Evolutionary conservation across 35 echinoderm and acorn worm species (phyloP).

Genomic region (Apostichopus californicus): DNA sequence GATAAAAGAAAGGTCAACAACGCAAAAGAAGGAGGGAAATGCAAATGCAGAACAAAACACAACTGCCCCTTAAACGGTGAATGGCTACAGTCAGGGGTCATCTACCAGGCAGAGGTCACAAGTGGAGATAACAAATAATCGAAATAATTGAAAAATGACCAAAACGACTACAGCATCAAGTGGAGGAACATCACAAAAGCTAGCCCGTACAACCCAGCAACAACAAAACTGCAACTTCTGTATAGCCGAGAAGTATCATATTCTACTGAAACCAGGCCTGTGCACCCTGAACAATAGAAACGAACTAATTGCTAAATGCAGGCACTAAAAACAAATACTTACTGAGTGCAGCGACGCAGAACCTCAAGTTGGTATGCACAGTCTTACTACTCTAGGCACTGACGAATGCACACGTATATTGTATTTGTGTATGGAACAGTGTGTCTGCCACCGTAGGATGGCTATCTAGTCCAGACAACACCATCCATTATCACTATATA

Average conservation of each 20-base stretch:
- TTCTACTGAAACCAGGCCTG: not conserved
- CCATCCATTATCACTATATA: not conserved
- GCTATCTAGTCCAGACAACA: too few species aligned
- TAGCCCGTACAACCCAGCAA: constrained; percentile 13
- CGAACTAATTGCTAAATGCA: not conserved
- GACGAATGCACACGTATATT: not conserved
- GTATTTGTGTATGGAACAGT: not conserved
- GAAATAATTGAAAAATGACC: not conserved
- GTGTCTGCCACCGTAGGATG: not conserved
- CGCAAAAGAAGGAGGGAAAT: constrained; percentile 18
- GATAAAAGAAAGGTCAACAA: not conserved
- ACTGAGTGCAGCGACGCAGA: not conserved
- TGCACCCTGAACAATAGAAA: not conserved
- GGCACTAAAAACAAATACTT: not conserved
- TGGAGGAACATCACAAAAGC: not conserved
- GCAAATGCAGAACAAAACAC: not conserved
- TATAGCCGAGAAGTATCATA: not conserved
- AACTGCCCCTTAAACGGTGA: constrained; percentile 9
- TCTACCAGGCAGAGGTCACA: constrained; percentile 21
- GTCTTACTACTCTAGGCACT: not conserved
- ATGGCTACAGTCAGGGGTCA: constrained; percentile 13
- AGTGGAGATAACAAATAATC: not conserved
- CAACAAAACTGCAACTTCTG: not conserved
- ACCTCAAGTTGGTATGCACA: not conserved
- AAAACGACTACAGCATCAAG: not conserved